Base-by-base conservation (phyloP, 1,140 invertebrate genomes). In the Antheraea pernyi region DNA sequence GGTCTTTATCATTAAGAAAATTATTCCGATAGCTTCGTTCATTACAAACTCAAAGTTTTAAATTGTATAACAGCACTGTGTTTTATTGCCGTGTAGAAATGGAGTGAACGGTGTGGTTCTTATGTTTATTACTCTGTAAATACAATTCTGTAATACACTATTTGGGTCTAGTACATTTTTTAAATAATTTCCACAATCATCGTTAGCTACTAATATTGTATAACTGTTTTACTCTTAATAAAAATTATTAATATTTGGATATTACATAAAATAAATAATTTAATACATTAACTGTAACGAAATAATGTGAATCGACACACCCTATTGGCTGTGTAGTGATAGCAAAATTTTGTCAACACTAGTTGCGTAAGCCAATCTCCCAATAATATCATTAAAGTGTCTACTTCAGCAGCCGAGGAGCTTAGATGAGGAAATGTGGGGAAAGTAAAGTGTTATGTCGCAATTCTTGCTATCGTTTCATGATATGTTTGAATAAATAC, bases 291-390 rank as follows among this genome's bases (percentile, higher is more conserved):
- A 6, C 46, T n/a, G 46, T 6, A 13, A 53, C 46, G 13, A 53
- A 53, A 53, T 53, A 53, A 53, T 53, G 46, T n/a, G 83, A 88
- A 83, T 67, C 78, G 88, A 81, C 86, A 88, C 87, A 83, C 88
- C 86, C 86, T 83, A 84, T 90, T 86, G 85, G 72, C 80, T 83
- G 65, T 81, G 78, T 86, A 80, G 82, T 82, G 84, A 88, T 89
- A 85, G 76, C 78, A 78, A 80, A 84, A 78, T 83, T 82, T 82
- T 81, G 82, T 83, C 81, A 86, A 81, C 79, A 81, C 73, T 73
- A 72, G 58, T 74, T 70, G 69, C 39, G 78, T 70, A 75, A 78
- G 73, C 74, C 79, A 76, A 80, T 76, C 75, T 78, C 68, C 74
- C 76, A 77, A 80, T 80, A 80, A 80, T 78, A 72, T 75, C 74